These are phyloP conservation scores for Laterallus jamaicensis DNA, from an alignment of 2,113 vertebrate species.

Conservation along the genomic window DNA sequence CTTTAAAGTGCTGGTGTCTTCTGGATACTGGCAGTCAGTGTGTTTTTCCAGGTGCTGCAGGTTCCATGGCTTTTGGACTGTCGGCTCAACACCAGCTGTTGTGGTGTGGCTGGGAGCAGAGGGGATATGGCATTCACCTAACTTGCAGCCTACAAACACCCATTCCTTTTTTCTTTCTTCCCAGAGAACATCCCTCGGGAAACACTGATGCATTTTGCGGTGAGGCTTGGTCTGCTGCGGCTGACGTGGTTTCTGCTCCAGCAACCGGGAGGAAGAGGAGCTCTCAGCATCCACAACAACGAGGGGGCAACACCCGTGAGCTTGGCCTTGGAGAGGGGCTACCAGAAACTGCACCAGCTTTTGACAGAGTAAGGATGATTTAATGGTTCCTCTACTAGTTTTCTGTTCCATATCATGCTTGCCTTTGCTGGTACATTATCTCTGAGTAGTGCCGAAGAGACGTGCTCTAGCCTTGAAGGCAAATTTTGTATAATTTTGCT, in stretches of 20 bases:
- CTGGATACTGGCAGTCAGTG: background rate
- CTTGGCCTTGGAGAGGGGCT: slow-evolving; percentile 84
- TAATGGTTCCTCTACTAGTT: background rate
- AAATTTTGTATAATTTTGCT: background rate
- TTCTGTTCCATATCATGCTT: background rate
- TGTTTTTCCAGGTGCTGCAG: slow-evolving; percentile 27
- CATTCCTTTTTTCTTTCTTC: background rate
- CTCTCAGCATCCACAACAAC: slow-evolving; percentile 85
- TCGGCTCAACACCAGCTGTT: background rate
- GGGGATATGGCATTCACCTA: background rate
- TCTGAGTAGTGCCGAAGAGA: background rate
- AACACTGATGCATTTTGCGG: slow-evolving; percentile 93
- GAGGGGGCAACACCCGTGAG: slow-evolving; percentile 86
- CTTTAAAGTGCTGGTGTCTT: background rate
- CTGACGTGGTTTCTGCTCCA: slow-evolving; percentile 86
- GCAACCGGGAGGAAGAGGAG: slow-evolving; percentile 85
- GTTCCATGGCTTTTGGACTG: background rate
- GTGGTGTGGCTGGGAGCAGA: background rate
- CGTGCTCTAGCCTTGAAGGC: background rate
- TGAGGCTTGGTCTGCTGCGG: slow-evolving; percentile 84
- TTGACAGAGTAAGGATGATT: slow-evolving; percentile 81
- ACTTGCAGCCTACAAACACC: background rate
- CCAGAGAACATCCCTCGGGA: slow-evolving; percentile 87
- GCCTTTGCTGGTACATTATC: background rate
- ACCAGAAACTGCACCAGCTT: slow-evolving; percentile 80